Evolutionary conservation across 1,140 invertebrate species (phyloP).

Genomic region (Trinorchestia longiramus): DNA sequence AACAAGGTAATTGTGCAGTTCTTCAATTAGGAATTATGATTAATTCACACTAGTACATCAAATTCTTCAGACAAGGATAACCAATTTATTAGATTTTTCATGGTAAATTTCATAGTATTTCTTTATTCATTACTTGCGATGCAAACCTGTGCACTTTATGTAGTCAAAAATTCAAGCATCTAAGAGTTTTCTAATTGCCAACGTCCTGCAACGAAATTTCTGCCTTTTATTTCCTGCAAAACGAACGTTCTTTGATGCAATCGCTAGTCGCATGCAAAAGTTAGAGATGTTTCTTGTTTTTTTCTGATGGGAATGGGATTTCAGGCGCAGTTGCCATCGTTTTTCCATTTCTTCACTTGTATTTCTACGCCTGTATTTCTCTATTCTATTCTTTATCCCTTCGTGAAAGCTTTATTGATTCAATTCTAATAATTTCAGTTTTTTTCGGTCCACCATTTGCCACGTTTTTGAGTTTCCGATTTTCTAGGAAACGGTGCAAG

Average conservation of each 20-base stretch:
- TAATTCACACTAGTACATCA: too few relatives aligned
- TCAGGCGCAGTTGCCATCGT: background rate
- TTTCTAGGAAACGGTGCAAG: background rate
- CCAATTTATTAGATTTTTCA: too few relatives aligned
- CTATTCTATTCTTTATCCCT: background rate
- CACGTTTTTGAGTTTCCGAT: background rate
- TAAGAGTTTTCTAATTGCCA: too few relatives aligned
- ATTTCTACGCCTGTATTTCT: background rate
- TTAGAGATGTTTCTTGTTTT: background rate
- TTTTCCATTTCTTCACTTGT: background rate
- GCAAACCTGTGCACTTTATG: too few relatives aligned
- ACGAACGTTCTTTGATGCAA: background rate
- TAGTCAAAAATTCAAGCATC: too few relatives aligned
- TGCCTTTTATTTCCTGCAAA: background rate
- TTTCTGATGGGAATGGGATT: background rate
- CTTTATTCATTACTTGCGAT: too few relatives aligned
- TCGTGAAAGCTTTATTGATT: background rate
- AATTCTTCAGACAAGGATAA: too few relatives aligned
- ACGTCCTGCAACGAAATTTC: too few relatives aligned
- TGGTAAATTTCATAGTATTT: too few relatives aligned
- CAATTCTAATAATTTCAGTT: background rate
- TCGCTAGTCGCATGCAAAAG: background rate
- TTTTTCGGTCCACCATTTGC: background rate
- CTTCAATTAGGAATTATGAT: too few relatives aligned
- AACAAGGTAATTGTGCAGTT: too few relatives aligned